Base-by-base conservation (phyloP, 2,888 invertebrate genomes). In the Pomacea canaliculata region DNA sequence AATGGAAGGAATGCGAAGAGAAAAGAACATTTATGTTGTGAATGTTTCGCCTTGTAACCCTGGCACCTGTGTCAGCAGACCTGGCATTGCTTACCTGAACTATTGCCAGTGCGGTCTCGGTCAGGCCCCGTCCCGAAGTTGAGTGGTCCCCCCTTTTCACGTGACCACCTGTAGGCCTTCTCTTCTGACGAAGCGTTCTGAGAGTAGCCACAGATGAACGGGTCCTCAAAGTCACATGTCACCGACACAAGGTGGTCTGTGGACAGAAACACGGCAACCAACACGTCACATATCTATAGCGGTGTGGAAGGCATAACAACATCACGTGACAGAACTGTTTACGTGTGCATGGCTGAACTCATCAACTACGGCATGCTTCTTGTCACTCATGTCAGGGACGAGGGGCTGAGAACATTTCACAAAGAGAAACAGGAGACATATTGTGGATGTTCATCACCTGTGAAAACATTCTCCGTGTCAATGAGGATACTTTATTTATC, bases 191-290 rank as follows among this genome's bases (percentile, higher is more conserved):
- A 76, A 37, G 80, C 76, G 27, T 80, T 76, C 2, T 81, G 67
- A 7, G 37, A 63, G 77, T 89, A 89, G 16, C 89, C 89, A 81
- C 89, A 89, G 66, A 83, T 71, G 74, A 83, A 87, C 0, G 75
- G 78, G 62, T 83, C 79, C 73, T 88, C 88, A 81, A 89, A 89
- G 27, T 82, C 79, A 79, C 89, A 89, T 9, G 81, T 81, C 3
- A 88, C 85, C 23, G 79, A 79, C 7, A 79, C 71, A 12, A 82
- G 75, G 18, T 80, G 48, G 62, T 79, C 88, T 88, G 82, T 9
- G 73, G 78, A 69, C 12, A 7, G 13, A 19, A 46, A 68, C 5
- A 46, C 27, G 7, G 10, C 60, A 60, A n/a, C 18, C 16, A 60
- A 60, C 60, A 60, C 18, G n/a, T 60, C n/a, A 19, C 18, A 60